These are phyloP conservation scores for Hoplostethus mediterraneus DNA, from an alignment of 2,797 vertebrate species.

Conservation along the genomic window DNA sequence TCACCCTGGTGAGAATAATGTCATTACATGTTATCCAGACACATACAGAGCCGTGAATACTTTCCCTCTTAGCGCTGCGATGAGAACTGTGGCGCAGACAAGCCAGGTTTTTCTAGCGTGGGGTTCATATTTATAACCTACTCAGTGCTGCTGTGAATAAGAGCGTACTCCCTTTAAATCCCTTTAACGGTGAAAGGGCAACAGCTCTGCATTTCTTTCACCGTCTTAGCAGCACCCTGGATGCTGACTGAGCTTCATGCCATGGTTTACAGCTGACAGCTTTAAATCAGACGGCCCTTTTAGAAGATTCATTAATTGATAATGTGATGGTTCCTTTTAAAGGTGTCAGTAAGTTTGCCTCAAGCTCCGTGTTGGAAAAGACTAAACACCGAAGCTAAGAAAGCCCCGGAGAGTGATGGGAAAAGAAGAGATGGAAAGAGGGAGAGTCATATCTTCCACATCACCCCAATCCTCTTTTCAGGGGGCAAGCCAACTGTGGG, in stretches of 20 bases:
- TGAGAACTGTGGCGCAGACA: slow-evolving; percentile 59
- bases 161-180: slow-evolving; percentile 64
- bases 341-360: background rate
- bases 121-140: slow-evolving; percentile 70
- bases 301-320: slow-evolving; percentile 3
- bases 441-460: slow-evolving; percentile 57
- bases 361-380: background rate
- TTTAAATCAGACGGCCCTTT: slow-evolving; percentile 9
- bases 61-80: slow-evolving; percentile 38
- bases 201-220: slow-evolving; percentile 30
- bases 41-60: slow-evolving; percentile 70
- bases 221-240: background rate
- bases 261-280: slow-evolving; percentile 19
- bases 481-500: slow-evolving; percentile 65
- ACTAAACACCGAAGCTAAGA: background rate
- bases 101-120: slow-evolving; percentile 48
- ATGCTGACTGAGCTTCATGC: slow-evolving; percentile 32
- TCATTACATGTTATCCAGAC: slow-evolving; percentile 83
- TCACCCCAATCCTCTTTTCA: slow-evolving; percentile 66
- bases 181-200: slow-evolving; percentile 55
- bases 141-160: slow-evolving; percentile 38
- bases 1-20: slow-evolving; percentile 84
- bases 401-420: slow-evolving; percentile 45
- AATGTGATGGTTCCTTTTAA: background rate
- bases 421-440: slow-evolving; percentile 60